Base-by-base conservation (phyloP, 2,797 vertebrate genomes). In the Melanotaenia boesemani region DNA sequence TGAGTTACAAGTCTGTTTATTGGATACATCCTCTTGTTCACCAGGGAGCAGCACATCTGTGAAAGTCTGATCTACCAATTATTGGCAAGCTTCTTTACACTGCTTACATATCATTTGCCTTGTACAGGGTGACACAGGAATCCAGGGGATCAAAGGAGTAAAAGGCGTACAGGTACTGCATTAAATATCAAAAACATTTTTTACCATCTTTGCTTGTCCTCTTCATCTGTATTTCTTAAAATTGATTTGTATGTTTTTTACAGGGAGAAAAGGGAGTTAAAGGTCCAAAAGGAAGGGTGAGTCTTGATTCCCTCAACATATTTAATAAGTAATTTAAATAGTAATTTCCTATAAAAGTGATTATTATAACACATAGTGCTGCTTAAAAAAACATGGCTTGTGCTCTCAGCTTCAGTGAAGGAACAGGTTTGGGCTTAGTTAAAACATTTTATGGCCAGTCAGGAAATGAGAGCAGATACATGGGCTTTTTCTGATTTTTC, bases 241-340 rank as follows among this genome's bases (percentile, higher is more conserved):
- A 24, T 10, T 2, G 67, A 34, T 77, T 56, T 72, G 0, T 41
- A 65, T 88, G 11, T 32, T 93, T 89, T 89, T 86, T 79, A 76
- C 81, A 94, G 90, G 91, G 64, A 39, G 77, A 80, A 83, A 92
- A 90, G 39, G 90, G 88, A 73, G 1, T 70, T 57, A 94, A 95
- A 56, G 95, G 95, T 24, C 89, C 92, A 2, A 93, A 92, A 88
- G 93, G 94, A 90, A 87, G 73, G 92, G 93, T 94, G 87, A 95
- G 88, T 50, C 41, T 18, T 57, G 64, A 76, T 32, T 62, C 24
- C 44, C 13, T 6, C 4, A n/a, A 41, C 59, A 55, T 32, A 36
- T 36, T 24, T 9, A 63, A 6, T 24, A 2, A 37, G 4, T 46
- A 16, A 18, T n/a, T 22, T 37, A 58, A 37, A 24, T 18, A 10